These are phyloP conservation scores for Megalops atlanticus DNA, from an alignment of 2,113 vertebrate species.

Conservation along the genomic window DNA sequence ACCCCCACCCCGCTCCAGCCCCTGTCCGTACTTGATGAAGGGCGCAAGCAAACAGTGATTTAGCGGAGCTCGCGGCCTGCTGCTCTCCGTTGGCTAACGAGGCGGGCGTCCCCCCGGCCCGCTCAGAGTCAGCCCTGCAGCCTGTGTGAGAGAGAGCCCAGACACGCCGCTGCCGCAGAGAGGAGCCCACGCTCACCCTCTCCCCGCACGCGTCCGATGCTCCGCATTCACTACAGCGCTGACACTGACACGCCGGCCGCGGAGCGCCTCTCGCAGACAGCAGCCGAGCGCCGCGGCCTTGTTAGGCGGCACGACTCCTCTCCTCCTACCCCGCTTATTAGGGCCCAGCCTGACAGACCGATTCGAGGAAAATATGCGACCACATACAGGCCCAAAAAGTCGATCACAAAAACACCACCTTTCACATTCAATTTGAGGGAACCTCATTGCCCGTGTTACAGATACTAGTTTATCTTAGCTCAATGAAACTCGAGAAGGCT, in stretches of 20 bases:
- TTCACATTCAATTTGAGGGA: neutral
- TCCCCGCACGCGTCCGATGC: neutral
- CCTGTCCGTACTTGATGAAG: neutral
- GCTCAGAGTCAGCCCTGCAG: neutral
- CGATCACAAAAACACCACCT: neutral
- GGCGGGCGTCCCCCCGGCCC: neutral
- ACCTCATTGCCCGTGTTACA: neutral
- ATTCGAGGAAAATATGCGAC: neutral
- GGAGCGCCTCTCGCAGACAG: neutral
- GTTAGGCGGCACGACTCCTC: constrained; percentile 3
- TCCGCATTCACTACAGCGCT: neutral
- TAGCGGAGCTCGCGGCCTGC: neutral
- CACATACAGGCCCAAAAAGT: neutral
- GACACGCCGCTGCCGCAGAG: neutral
- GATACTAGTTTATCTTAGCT: neutral
- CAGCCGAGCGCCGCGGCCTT: neutral
- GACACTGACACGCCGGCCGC: neutral
- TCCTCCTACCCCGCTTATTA: constrained; percentile 3
- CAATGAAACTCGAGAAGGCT: neutral
- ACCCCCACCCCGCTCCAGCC: no score
- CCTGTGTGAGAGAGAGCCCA: neutral
- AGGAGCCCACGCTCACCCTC: neutral
- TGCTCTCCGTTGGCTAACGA: neutral
- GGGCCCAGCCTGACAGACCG: neutral
- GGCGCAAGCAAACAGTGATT: neutral